Base-by-base conservation (phyloP, 2,113 vertebrate genomes). In the Blennius ocellaris region DNA sequence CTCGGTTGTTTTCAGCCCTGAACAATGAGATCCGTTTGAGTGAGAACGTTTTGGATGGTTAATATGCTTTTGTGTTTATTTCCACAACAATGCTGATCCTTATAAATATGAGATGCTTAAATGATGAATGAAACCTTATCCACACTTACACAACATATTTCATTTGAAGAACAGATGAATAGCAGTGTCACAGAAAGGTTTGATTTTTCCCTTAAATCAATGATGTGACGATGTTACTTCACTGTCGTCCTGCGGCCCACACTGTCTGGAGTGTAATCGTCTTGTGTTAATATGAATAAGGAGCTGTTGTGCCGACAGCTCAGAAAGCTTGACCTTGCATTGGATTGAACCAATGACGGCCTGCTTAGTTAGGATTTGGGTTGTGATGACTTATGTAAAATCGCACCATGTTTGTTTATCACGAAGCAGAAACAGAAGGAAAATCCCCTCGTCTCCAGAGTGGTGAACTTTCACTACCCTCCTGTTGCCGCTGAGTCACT, bases 1-100 rank as follows among this genome's bases (percentile, higher is more conserved):
- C 65, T 59, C 59, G 40, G 47, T 52, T 59, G 63, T 30, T 15
- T 15, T 17, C 8, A 12, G 37, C n/a, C 1, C 59, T 65, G 11
- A 52, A 52, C 40, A 70, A 39, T 17, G 41, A 48, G 37, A 52
- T 8, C 15, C 30, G 54, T 62, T 21, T 50, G 41, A 36, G 43
- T 47, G 40, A 15, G 6, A 51, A n/a, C 14, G 16, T 71, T 65
- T 41, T 48, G 41, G 16, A 30, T 9, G 59, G 14, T 70, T 57
- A 52, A 51, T 45, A 16, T 53, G 54, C 47, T 40, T 65, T 37
- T 39, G 74, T 77, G 39, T 70, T 77, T 45, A 50, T 49, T 64
- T 59, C 47, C 0, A 56, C 36, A 36, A 5, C 21, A 38, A 47
- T 53, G 64, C 45, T 47, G 3, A 12, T 71, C 48, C 51, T 70